Evolutionary conservation across 2,113 vertebrate species (phyloP), one percentile per base, ranked within the genome.

Genomic region (Turnix velox): DNA sequence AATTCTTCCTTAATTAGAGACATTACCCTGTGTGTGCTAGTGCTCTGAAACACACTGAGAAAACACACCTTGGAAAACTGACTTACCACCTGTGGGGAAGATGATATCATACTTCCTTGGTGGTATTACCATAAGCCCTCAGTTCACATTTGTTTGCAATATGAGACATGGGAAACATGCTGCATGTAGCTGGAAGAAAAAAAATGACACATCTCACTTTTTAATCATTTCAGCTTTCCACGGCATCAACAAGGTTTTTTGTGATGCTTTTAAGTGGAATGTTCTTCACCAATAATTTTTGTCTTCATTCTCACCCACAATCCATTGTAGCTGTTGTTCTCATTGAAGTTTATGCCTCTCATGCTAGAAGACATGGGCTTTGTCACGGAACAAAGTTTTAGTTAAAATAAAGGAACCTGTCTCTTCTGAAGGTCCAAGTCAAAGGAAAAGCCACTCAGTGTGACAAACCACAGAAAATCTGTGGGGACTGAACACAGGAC

Each of bases 51-150:
- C 1, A 10, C 42, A 46, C 61, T 2, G 0, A 61, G 77, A 68
- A 92, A 96, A 90, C 78, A 88, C 75, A 84, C 88, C 85, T 94
- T 92, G 94, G 86, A 93, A 93, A 91, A 93, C 39, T 78, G 79
- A 91, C 73, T 88, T 95, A 84, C 86, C 95, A 95, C 95, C 95
- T 93, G 90, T 91, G 84, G 37, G 59, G 69, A 40, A 88, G 84
- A 93, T 96, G 94, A 96, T 95, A 92, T 96, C 96, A 93, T 83
- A 54, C 94, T 94, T 91, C 93, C 91, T 88, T 90, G 88, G 92
- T 95, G 95, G 93, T 90, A 95, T 91, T 61, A 91, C 61, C 73
- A 88, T 92, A 96, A 96, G 80, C 71, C 66, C 58, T 94, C 58
- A 39, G 58, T 69, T 96, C 88, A 78, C 77, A 73, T 84, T 94